phyloP scores from a whole-genome alignment of 2,797 vertebrate species.

The Sebastes elongatus region DNA sequence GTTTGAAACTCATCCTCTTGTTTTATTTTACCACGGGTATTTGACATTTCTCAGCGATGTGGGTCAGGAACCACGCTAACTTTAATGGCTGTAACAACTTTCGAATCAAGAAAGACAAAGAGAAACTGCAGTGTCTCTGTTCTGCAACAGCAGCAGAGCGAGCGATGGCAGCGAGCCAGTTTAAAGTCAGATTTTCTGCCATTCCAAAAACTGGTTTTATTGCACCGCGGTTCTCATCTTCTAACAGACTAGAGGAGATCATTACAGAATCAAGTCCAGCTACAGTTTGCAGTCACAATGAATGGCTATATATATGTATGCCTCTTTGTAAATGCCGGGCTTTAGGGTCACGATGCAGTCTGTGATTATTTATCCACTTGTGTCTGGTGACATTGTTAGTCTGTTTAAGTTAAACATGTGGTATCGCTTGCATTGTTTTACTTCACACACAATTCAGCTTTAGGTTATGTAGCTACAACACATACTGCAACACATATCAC shows the following conservation, averaged over 20 bases:
- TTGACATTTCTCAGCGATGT: not conserved
- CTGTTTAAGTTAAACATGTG: not conserved
- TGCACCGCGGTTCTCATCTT: not conserved
- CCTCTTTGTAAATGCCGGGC: not conserved
- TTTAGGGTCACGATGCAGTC: not conserved
- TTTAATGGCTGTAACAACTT: slow-evolving; percentile 1
- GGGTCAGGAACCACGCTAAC: not conserved
- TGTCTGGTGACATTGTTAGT: not conserved
- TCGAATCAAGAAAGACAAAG: not conserved
- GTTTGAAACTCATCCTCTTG: not conserved
- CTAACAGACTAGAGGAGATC: not conserved
- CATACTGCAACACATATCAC: slow-evolving; percentile 13
- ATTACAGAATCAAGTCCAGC: not conserved
- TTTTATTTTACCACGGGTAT: not conserved
- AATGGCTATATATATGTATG: not conserved
- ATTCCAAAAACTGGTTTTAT: not conserved
- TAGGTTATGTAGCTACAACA: not conserved
- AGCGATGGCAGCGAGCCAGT: not conserved
- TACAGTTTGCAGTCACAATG: not conserved
- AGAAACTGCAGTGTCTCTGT: not conserved
- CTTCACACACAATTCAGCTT: slow-evolving; percentile 20
- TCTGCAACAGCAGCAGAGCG: slow-evolving; percentile 1
- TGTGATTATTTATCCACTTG: not conserved
- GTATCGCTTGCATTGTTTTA: not conserved
- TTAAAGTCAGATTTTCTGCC: slow-evolving; percentile 1